Conservation (phyloP, 1,140 invertebrate species). For the Charaxes varanes region DNA sequence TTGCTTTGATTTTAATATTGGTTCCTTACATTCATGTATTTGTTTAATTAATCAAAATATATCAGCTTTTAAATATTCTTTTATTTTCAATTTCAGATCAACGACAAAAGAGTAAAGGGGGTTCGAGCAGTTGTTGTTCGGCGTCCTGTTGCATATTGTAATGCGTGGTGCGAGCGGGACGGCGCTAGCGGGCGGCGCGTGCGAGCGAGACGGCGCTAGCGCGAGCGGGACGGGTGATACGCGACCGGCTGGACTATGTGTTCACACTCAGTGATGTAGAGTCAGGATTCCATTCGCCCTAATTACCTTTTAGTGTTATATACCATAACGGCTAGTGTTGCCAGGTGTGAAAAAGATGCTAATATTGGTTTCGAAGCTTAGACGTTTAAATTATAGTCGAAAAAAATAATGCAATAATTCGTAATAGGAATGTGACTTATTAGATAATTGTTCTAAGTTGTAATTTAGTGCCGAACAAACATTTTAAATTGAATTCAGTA, state of each 20-base stretch:
- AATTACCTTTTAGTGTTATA: slow-evolving; percentile 14
- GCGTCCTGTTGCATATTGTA: slow-evolving; percentile 94
- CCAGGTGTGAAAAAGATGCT: slow-evolving; percentile 1
- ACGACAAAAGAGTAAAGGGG: slow-evolving; percentile 95
- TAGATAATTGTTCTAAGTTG: too few species aligned
- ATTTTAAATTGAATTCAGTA: too few species aligned
- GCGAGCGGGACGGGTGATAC: slow-evolving; percentile 26
- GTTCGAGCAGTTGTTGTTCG: slow-evolving; percentile 93
- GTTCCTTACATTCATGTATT: too few species aligned
- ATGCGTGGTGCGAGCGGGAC: slow-evolving; percentile 47
- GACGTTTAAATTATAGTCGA: background rate
- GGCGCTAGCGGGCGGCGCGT: slow-evolving; percentile 14
- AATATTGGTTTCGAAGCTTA: too few species aligned
- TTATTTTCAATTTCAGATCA: slow-evolving; percentile 84
- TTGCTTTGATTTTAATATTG: background rate
- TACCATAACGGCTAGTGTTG: slow-evolving; percentile 11
- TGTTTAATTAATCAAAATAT: background rate
- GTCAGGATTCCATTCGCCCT: slow-evolving; percentile 32
- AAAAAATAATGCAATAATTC: background rate
- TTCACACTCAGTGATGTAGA: slow-evolving; percentile 58
- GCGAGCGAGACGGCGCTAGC: slow-evolving; percentile 14
- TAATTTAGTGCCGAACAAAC: too few species aligned
- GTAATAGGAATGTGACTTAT: background rate
- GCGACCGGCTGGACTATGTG: slow-evolving; percentile 49
- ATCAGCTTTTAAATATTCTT: slow-evolving; percentile 1